These are phyloP conservation scores for Acronicta leporina DNA, from an alignment of 2,888 invertebrate species.

Conservation along the genomic window DNA sequence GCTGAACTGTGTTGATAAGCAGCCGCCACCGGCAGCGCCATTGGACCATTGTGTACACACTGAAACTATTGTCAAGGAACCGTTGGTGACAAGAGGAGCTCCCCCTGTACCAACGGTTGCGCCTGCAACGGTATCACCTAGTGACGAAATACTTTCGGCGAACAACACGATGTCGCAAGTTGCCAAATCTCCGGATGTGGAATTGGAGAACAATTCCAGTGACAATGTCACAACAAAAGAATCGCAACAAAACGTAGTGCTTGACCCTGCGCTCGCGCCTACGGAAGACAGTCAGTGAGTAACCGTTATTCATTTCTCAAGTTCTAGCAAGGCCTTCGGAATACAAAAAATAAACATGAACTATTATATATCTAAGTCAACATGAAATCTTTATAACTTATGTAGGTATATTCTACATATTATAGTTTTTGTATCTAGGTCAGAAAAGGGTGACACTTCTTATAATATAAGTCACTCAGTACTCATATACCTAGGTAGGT, in stretches of 20 bases:
- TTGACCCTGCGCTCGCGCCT: constrained; percentile 53
- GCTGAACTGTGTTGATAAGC: constrained; percentile 51
- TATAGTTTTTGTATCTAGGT: too few species aligned
- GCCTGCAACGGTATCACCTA: constrained; percentile 40
- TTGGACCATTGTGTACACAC: constrained; percentile 44
- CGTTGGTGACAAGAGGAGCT: constrained; percentile 25
- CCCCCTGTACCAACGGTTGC: too few species aligned
- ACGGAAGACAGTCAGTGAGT: constrained; percentile 59
- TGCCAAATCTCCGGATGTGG: constrained; percentile 55
- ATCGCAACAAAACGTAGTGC: constrained; percentile 40
- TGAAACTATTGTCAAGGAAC: constrained; percentile 26
- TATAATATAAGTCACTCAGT: too few species aligned
- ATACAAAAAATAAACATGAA: neutral
- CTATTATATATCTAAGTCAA: neutral
- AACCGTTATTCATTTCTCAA: constrained; percentile 22
- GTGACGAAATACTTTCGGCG: constrained; percentile 52
- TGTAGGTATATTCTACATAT: too few species aligned
- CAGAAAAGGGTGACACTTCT: too few species aligned
- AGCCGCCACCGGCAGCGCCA: constrained; percentile 18
- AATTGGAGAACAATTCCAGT: constrained; percentile 36
- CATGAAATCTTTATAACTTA: neutral
- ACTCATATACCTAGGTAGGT: too few species aligned
- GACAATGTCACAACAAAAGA: constrained; percentile 50
- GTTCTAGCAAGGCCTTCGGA: neutral
- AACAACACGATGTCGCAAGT: constrained; percentile 52